Evolutionary conservation across 2,888 invertebrate genomes (phyloP).

Genomic region (Bombylius discolor): DNA sequence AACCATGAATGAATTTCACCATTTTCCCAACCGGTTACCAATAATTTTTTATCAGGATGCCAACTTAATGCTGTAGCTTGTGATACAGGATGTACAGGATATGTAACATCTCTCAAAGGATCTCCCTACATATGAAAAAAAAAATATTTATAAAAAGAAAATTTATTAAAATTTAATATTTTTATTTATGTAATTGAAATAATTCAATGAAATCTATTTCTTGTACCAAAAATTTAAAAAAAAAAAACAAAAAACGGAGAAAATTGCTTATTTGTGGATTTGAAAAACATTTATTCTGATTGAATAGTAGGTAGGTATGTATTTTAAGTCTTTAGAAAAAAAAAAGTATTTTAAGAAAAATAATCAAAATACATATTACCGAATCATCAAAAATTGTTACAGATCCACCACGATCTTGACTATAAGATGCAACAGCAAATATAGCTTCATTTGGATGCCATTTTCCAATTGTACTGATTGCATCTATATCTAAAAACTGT

Average conservation of each 20-base stretch:
- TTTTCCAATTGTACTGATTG: slow-evolving; percentile 65
- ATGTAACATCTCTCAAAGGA: slow-evolving; percentile 58
- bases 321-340: too few species aligned
- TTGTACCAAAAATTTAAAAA: too few species aligned
- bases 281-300: too few species aligned
- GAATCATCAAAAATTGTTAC: slow-evolving; percentile 79
- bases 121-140: slow-evolving; percentile 47
- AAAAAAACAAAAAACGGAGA: too few species aligned
- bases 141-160: background rate
- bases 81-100: slow-evolving; percentile 59
- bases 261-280: too few species aligned
- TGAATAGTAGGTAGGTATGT: too few species aligned
- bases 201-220: too few species aligned
- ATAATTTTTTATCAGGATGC: slow-evolving; percentile 73
- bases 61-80: slow-evolving; percentile 74
- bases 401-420: slow-evolving; percentile 77
- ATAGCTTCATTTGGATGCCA: slow-evolving; percentile 76
- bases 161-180: background rate
- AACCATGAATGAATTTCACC: slow-evolving; percentile 80
- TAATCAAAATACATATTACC: slow-evolving; percentile 36
- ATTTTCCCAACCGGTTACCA: slow-evolving; percentile 85
- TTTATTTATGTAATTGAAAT: background rate
- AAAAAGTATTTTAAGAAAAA: too few species aligned
- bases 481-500: slow-evolving; percentile 57
- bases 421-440: slow-evolving; percentile 74